Evolutionary conservation across 2,797 vertebrate genomes (phyloP).

Genomic region (Chromis chromis): DNA sequence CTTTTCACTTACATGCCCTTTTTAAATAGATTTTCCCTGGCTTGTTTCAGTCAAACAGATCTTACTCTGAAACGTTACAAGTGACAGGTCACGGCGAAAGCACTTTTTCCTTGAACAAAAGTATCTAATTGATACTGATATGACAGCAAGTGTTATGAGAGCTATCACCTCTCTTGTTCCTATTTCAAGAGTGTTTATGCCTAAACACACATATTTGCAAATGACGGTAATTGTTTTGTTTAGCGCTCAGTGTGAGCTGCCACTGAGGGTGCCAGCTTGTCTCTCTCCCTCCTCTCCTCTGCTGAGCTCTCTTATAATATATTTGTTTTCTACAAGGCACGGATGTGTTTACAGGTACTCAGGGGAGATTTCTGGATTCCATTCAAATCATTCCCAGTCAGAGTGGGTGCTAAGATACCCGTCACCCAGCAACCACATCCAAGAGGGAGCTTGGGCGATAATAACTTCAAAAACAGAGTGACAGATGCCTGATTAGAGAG

Average conservation of each 20-base stretch:
- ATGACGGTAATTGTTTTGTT: conserved; percentile 88
- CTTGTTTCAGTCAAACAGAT: conserved; percentile 66
- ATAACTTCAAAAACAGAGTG: conserved; percentile 99
- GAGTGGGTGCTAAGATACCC: conserved; percentile 99
- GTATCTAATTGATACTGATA: conserved; percentile 70
- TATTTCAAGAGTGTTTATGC: conserved; percentile 79
- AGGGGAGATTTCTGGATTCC: conserved; percentile 99
- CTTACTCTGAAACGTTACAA: conserved; percentile 48
- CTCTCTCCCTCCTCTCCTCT: conserved; percentile 81
- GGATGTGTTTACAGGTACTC: conserved; percentile 99
- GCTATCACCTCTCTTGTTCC: conserved; percentile 76
- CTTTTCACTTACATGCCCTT: conserved; percentile 81
- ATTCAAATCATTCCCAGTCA: conserved; percentile 99
- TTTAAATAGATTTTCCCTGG: conserved; percentile 78
- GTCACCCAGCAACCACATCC: conserved; percentile 99
- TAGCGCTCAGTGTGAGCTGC: conserved; percentile 87
- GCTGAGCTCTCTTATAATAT: conserved; percentile 90
- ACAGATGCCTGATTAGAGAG: conserved; percentile 99
- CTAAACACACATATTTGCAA: conserved; percentile 86
- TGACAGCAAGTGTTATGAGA: conserved; percentile 63
- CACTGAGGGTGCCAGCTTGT: conserved; percentile 86
- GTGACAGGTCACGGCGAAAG: conserved; percentile 61
- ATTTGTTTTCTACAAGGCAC: conserved; percentile 99
- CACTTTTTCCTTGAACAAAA: conserved; percentile 59
- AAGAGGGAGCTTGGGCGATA: conserved; percentile 99